These are phyloP conservation scores for Glossosoma conforme DNA, from an alignment of 1,140 invertebrate species.

Conservation along the genomic window DNA sequence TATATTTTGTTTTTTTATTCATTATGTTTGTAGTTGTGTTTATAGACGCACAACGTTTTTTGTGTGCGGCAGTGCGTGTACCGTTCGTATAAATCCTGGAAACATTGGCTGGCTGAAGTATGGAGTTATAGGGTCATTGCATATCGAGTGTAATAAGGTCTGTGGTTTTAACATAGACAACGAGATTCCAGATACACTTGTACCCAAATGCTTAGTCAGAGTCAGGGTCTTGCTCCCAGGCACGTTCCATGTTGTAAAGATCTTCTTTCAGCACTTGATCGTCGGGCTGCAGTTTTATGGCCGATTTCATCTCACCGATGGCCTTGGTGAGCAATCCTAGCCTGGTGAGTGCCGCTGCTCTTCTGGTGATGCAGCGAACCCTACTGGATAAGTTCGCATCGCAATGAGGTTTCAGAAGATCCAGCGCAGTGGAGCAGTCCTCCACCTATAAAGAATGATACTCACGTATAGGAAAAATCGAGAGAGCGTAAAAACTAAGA, in stretches of 20 bases:
- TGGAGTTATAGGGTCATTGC: too few species aligned
- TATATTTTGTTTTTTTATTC: too few species aligned
- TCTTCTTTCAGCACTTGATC: constrained; percentile 46
- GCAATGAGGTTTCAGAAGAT: constrained; percentile 66
- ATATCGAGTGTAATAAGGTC: too few species aligned
- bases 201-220: constrained; percentile 28
- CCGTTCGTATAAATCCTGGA: too few species aligned
- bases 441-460: constrained; percentile 40
- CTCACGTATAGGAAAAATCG: too few species aligned
- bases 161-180: too few species aligned
- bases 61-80: too few species aligned
- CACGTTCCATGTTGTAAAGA: constrained; percentile 45
- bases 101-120: too few species aligned
- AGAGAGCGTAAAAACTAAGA: too few species aligned
- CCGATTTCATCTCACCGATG: constrained; percentile 68
- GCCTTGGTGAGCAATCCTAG: constrained; percentile 67
- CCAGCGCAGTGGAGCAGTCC: constrained; percentile 60
- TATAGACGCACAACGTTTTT: too few species aligned
- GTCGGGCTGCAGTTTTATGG: constrained; percentile 55
- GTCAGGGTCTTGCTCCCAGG: constrained; percentile 50
- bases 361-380: constrained; percentile 62
- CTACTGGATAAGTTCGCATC: constrained; percentile 64
- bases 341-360: constrained; percentile 67
- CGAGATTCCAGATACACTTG: background rate
- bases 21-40: too few species aligned